These are phyloP conservation scores for Lithobates pipiens DNA, from an alignment of 2,797 vertebrate genomes.

Conservation along the genomic window DNA sequence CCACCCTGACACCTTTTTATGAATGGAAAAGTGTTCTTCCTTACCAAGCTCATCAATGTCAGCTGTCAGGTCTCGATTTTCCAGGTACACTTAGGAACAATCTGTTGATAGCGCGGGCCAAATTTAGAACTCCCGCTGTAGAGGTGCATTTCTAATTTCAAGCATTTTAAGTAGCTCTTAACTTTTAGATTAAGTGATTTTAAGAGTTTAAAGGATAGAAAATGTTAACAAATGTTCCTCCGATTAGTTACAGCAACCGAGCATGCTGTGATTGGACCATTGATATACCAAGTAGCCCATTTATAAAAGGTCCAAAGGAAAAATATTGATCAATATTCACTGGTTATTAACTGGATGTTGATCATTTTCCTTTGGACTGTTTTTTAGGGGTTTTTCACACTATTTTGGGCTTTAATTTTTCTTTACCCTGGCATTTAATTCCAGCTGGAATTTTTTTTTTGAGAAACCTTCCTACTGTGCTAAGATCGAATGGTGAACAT, in stretches of 20 bases:
- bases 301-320: neutral
- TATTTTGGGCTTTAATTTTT: neutral
- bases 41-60: slow-evolving; percentile 27
- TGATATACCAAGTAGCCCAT: neutral
- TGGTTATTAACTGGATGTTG: neutral
- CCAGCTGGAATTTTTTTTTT: too few species aligned
- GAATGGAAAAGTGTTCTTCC: slow-evolving; percentile 81
- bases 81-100: slow-evolving; percentile 7
- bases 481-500: too few species aligned
- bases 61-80: slow-evolving; percentile 24
- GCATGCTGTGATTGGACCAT: neutral
- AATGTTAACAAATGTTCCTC: neutral
- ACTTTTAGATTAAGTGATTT: neutral
- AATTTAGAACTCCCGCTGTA: neutral
- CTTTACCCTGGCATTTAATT: too few species aligned
- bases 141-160: neutral
- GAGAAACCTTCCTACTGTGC: too few species aligned
- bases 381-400: neutral
- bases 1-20: slow-evolving; percentile 85
- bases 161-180: neutral
- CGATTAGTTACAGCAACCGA: neutral
- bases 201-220: neutral
- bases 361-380: neutral
- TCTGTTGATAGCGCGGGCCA: neutral
- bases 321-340: neutral